Evolutionary conservation across 1,140 invertebrate genomes (phyloP).

Genomic region (Ptiloglossa arizonensis): DNA sequence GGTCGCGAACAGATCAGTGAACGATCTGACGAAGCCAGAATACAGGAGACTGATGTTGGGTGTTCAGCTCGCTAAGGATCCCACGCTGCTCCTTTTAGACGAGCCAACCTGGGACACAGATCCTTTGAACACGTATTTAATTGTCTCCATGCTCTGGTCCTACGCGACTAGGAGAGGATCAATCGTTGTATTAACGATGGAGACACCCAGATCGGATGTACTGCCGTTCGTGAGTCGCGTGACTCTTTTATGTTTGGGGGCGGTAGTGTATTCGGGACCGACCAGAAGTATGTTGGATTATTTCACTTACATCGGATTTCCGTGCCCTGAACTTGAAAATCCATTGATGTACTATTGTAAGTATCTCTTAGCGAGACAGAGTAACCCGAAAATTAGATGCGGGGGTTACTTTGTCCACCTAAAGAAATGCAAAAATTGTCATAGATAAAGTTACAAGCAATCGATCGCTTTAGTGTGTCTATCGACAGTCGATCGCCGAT

Average conservation of each 20-base stretch:
- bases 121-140: constrained; percentile 94
- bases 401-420: no score
- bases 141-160: constrained; percentile 95
- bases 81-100: constrained; percentile 91
- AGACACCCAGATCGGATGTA: constrained; percentile 95
- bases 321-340: constrained; percentile 95
- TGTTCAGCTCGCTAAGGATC: constrained; percentile 93
- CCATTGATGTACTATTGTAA: constrained; percentile 96
- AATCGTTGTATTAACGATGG: constrained; percentile 94
- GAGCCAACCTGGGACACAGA: constrained; percentile 95
- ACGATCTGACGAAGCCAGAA: constrained; percentile 91
- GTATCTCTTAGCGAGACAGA: constrained; percentile 71
- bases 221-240: constrained; percentile 94
- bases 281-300: constrained; percentile 95
- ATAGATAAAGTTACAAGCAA: background rate
- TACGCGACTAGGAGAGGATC: constrained; percentile 95
- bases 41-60: constrained; percentile 92
- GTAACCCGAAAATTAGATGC: constrained; percentile 4
- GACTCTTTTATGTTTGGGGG: constrained; percentile 91
- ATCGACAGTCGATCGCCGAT: constrained; percentile 94
- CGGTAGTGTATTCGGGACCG: constrained; percentile 94
- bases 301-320: constrained; percentile 94
- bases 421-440: background rate
- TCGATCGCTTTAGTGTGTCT: constrained; percentile 87
- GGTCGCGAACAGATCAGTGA: constrained; percentile 90